Percentiles rank a stretch among this genome's conserved stretches.
Conservation (phyloP, 2,113 vertebrate species). For the Halichoerus grypus region DNA sequence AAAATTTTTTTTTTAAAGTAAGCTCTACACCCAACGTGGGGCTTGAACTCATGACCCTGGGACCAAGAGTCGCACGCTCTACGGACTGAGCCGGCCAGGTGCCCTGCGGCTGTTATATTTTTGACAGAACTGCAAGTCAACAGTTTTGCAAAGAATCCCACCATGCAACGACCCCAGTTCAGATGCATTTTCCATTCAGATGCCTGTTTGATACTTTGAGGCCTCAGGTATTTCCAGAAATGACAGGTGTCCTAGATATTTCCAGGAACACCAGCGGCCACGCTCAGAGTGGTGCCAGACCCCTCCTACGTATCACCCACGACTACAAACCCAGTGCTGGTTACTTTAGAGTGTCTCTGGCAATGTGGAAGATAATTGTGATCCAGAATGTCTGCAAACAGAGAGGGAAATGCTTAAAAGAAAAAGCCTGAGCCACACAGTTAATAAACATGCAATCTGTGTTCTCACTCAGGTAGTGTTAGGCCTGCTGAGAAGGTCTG, state of each 20-base stretch:
- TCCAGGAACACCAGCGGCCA: not conserved
- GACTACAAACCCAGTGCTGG: not conserved
- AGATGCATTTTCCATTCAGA: not conserved
- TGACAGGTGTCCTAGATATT: not conserved
- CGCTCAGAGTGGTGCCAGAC: not conserved
- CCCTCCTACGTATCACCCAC: not conserved
- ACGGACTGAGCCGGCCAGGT: accelerated
- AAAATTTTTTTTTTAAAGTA: not conserved
- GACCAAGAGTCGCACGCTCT: not conserved
- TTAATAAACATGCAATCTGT: not conserved
- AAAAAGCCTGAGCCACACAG: not conserved
- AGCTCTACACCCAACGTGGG: not conserved
- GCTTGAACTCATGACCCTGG: not conserved
- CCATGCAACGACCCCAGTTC: not conserved
- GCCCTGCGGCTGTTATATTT: not conserved
- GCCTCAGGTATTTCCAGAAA: not conserved
- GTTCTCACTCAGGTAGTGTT: too few relatives aligned
- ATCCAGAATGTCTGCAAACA: not conserved
- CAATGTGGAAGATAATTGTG: not conserved
- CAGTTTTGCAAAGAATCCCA: not conserved
- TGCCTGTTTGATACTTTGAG: not conserved
- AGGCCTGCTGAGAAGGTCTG: not conserved
- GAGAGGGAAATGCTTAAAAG: not conserved
- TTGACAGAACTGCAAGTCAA: not conserved
- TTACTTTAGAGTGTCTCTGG: not conserved